Evolutionary conservation across 2,113 vertebrate species (phyloP).

Genomic region (Crotalus tigris): DNA sequence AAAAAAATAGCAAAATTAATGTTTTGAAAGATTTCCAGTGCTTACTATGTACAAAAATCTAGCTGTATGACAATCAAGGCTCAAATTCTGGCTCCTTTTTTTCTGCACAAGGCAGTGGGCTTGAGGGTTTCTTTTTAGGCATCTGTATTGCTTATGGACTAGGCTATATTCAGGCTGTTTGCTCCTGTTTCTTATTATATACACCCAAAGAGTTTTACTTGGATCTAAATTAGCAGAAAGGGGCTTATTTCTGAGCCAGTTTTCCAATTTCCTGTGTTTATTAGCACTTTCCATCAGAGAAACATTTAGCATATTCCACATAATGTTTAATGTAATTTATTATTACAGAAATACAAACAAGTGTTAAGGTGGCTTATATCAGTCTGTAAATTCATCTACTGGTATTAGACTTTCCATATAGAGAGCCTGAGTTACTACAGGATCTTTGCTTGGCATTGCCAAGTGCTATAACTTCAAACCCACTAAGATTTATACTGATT

Average conservation of each 20-base stretch:
- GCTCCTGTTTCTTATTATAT: neutral
- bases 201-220: neutral
- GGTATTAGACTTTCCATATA: conserved; percentile 6
- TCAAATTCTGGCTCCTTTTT: neutral
- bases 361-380: neutral
- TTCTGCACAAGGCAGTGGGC: neutral
- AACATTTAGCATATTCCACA: neutral
- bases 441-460: neutral
- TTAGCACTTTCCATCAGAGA: neutral
- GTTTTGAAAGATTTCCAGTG: neutral
- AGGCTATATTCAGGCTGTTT: neutral
- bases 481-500: conserved; percentile 5
- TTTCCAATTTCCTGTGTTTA: neutral
- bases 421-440: conserved; percentile 4
- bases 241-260: conserved; percentile 1
- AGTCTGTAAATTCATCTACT: conserved; percentile 25
- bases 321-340: conserved; percentile 20
- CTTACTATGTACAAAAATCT: neutral
- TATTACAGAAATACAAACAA: conserved; percentile 15
- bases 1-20: neutral
- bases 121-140: neutral
- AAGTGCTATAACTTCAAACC: conserved; percentile 1
- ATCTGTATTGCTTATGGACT: neutral
- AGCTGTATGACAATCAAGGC: neutral
- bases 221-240: neutral